Evolutionary conservation across 2,113 vertebrate species (phyloP).

Genomic region (Zapus hudsonius): DNA sequence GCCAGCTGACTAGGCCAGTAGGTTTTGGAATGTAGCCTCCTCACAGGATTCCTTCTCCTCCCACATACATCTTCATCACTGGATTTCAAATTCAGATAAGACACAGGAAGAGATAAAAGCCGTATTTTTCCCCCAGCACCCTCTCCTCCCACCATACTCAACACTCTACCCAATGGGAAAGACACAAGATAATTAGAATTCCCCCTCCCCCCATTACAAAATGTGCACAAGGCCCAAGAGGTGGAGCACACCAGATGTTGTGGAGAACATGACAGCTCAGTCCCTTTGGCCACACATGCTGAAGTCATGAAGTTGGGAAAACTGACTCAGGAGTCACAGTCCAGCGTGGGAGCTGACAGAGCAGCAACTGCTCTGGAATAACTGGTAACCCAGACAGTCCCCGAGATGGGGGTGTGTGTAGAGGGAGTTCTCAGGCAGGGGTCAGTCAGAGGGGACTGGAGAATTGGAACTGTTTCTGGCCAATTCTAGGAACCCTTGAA

Average conservation of each 20-base stretch:
- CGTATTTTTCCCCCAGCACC: neutral
- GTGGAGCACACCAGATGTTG: slow-evolving; percentile 62
- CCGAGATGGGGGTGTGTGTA: neutral
- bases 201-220: slow-evolving; percentile 41
- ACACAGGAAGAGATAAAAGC: slow-evolving; percentile 43
- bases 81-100: slow-evolving; percentile 60
- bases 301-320: slow-evolving; percentile 70
- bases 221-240: slow-evolving; percentile 66
- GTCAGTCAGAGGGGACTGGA: neutral
- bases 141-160: slow-evolving; percentile 35
- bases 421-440: neutral
- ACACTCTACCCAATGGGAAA: slow-evolving; percentile 36
- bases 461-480: neutral
- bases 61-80: slow-evolving; percentile 49
- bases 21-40: slow-evolving; percentile 45
- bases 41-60: neutral
- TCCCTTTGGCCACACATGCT: slow-evolving; percentile 72
- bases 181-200: slow-evolving; percentile 44
- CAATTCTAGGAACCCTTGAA: neutral
- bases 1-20: neutral
- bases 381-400: neutral
- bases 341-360: slow-evolving; percentile 47
- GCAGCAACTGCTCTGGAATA: slow-evolving; percentile 51
- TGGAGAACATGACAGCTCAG: slow-evolving; percentile 53
- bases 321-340: slow-evolving; percentile 66